Conservation (phyloP, 2,888 invertebrate genomes). For the Cylloceria caligata region DNA sequence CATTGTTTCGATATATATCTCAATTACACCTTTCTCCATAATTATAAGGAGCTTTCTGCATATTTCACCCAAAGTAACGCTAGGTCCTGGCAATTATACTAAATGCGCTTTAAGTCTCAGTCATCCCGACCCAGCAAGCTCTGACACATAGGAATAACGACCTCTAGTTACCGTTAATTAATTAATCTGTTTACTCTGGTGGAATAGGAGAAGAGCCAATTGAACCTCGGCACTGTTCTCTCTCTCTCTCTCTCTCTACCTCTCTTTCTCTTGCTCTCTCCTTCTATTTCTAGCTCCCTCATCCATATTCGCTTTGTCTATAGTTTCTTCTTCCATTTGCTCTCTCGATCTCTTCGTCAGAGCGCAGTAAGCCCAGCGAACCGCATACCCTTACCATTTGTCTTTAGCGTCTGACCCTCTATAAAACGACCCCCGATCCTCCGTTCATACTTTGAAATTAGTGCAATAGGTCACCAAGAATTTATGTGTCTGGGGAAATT, state of each 20-base stretch:
- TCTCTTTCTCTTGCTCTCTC: constrained; percentile 25
- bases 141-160: constrained; percentile 65
- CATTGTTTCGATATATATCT: constrained; percentile 18
- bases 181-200: constrained; percentile 74
- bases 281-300: too few relatives aligned
- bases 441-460: constrained; percentile 51
- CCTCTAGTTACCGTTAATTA: constrained; percentile 70
- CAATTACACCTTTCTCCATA: constrained; percentile 43
- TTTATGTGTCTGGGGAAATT: constrained; percentile 52
- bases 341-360: constrained; percentile 43
- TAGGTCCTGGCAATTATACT: constrained; percentile 72
- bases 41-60: constrained; percentile 38
- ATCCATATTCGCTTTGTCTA: constrained; percentile 38
- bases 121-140: constrained; percentile 60
- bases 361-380: constrained; percentile 20
- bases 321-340: constrained; percentile 25
- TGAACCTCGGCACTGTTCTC: constrained; percentile 37
- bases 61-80: constrained; percentile 26
- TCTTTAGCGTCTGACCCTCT: constrained; percentile 24
- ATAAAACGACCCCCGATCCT: constrained; percentile 11
- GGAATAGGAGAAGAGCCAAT: constrained; percentile 59
- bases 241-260: constrained; percentile 2
- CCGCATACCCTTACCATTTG: constrained; percentile 29
- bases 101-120: constrained; percentile 71
- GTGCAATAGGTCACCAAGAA: constrained; percentile 71